A percentile compares a stretch with the other conserved stretches of the same genome.
These are phyloP conservation scores for Nannoperca obscura DNA, from an alignment of 2,797 vertebrate genomes.

Conservation along the genomic window DNA sequence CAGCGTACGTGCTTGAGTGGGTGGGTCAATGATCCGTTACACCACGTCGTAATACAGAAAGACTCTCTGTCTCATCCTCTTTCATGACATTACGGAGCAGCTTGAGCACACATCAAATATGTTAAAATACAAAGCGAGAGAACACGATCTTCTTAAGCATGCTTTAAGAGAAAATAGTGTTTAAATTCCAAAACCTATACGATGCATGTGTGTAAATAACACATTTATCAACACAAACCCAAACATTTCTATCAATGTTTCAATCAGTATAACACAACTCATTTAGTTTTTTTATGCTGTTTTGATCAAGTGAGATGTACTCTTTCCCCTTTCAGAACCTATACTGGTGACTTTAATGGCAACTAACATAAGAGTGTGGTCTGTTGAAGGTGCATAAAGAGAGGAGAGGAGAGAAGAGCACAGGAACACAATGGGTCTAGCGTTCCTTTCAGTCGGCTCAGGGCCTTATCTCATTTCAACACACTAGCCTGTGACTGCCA, in stretches of 20 bases:
- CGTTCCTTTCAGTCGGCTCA: slow-evolving; percentile 78
- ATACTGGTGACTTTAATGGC: slow-evolving; percentile 67
- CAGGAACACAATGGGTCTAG: slow-evolving; percentile 80
- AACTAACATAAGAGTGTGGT: slow-evolving; percentile 62
- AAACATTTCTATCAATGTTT: slow-evolving; percentile 24
- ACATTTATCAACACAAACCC: slow-evolving; percentile 29
- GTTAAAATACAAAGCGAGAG: slow-evolving; percentile 48
- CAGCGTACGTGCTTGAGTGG: slow-evolving; percentile 69
- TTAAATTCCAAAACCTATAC: slow-evolving; percentile 41
- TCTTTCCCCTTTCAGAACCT: slow-evolving; percentile 38
- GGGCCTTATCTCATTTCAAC: slow-evolving; percentile 86
- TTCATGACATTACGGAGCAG: slow-evolving; percentile 49
- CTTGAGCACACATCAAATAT: slow-evolving; percentile 54
- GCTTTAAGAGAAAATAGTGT: slow-evolving; percentile 26
- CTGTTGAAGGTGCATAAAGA: slow-evolving; percentile 67
- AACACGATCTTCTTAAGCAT: slow-evolving; percentile 44
- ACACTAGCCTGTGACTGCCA: slow-evolving; percentile 81
- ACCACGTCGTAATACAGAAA: slow-evolving; percentile 53
- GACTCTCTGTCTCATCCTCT: slow-evolving; percentile 56
- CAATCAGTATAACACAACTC: slow-evolving; percentile 8
- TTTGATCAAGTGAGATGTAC: slow-evolving; percentile 65
- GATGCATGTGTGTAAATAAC: neutral
- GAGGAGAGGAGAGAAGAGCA: slow-evolving; percentile 70
- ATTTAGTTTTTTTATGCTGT: slow-evolving; percentile 1
- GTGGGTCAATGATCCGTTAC: slow-evolving; percentile 78